Percentiles rank a stretch among this genome's conserved stretches.
Conservation (phyloP, 2,113 vertebrate species). For the Halcyon malimbica region DNA sequence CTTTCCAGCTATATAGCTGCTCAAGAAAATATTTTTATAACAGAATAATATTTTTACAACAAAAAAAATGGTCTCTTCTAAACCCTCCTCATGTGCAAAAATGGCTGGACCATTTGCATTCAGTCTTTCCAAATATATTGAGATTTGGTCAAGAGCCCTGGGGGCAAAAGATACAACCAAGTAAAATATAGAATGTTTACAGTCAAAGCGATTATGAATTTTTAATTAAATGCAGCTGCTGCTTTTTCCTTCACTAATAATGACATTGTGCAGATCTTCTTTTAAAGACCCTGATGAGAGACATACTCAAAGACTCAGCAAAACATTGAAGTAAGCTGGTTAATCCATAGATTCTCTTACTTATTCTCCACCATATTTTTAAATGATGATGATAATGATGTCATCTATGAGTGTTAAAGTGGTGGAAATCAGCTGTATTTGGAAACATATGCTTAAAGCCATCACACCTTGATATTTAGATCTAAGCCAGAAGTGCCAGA, state of each 20-base stretch:
- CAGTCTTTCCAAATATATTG: neutral
- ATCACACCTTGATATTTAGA: neutral
- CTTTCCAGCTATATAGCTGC: neutral
- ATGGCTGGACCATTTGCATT: neutral
- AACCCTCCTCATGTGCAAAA: neutral
- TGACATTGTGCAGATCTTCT: neutral
- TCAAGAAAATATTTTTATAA: neutral
- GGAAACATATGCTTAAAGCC: neutral
- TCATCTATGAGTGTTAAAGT: neutral
- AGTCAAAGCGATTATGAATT: neutral
- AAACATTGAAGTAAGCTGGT: neutral
- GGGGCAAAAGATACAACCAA: neutral
- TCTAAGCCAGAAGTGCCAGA: neutral
- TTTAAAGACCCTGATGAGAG: neutral
- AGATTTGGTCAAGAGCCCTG: neutral
- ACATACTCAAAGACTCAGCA: neutral
- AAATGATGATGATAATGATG: neutral
- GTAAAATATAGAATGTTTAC: neutral
- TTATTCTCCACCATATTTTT: neutral
- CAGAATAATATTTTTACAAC: neutral
- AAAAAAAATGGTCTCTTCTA: neutral
- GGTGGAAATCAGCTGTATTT: neutral
- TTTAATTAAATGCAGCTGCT: constrained; percentile 17
- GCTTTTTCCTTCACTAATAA: neutral
- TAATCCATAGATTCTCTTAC: neutral